These are phyloP conservation scores for Polymixis lichenea DNA, from an alignment of 2,888 invertebrate genomes.

Conservation along the genomic window DNA sequence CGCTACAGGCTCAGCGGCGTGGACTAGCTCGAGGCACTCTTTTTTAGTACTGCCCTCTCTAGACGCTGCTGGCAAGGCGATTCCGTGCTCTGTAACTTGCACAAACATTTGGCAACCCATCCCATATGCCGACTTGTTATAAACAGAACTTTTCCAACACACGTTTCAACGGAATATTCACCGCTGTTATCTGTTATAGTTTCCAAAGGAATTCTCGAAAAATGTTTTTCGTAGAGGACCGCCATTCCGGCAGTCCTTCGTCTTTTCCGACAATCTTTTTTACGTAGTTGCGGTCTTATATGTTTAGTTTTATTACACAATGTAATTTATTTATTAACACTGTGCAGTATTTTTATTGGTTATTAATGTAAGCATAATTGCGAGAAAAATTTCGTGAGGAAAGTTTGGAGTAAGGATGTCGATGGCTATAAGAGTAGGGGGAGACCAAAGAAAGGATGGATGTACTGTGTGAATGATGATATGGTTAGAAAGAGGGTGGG, in stretches of 20 bases:
- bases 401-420: no score
- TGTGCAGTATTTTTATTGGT: background rate
- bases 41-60: no score
- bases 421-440: no score
- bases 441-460: no score
- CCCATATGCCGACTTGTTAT: constrained; percentile 8
- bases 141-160: background rate
- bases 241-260: background rate
- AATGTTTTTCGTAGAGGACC: constrained; percentile 1
- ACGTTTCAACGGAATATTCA: constrained; percentile 14
- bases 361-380: background rate
- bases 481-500: no score
- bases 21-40: background rate
- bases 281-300: background rate
- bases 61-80: background rate
- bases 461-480: no score
- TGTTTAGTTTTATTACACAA: background rate
- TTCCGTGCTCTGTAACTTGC: background rate
- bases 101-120: constrained; percentile 1
- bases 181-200: constrained; percentile 3
- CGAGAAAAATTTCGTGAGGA: no score
- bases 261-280: background rate
- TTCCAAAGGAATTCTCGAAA: constrained; percentile 10
- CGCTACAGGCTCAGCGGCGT: no score
- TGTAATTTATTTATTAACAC: background rate